Percentiles rank a stretch among this genome's conserved stretches.
Conservation (phyloP, 2,888 invertebrate genomes). For the Cantharis nigra region DNA sequence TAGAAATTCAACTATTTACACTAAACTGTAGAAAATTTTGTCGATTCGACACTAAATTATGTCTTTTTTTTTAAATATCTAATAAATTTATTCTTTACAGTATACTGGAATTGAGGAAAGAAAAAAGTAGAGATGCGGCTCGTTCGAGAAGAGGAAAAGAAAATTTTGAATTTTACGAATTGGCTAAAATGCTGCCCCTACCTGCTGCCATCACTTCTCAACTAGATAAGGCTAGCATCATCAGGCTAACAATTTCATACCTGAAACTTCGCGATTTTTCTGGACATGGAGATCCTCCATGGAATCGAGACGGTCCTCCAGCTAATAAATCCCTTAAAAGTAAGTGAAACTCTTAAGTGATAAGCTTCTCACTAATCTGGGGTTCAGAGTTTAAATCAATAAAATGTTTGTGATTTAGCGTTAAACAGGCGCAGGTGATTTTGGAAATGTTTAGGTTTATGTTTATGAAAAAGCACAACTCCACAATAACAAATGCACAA, state of each 20-base stretch:
- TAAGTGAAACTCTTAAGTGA: constrained; percentile 50
- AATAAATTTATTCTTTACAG: constrained; percentile 63
- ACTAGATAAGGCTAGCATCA: constrained; percentile 94
- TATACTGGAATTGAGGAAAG: constrained; percentile 90
- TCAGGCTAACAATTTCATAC: constrained; percentile 94
- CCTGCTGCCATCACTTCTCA: constrained; percentile 92
- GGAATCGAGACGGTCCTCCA: constrained; percentile 82
- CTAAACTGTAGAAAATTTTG: background rate
- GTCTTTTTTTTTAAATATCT: background rate
- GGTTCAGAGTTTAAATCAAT: no score
- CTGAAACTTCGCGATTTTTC: constrained; percentile 94
- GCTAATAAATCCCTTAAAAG: constrained; percentile 83
- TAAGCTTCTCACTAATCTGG: background rate
- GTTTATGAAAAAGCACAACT: no score
- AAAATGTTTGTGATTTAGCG: no score
- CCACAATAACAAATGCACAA: no score
- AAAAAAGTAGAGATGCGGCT: constrained; percentile 92
- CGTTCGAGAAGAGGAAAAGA: constrained; percentile 90
- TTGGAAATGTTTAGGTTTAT: no score
- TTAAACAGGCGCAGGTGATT: no score
- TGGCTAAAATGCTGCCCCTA: constrained; percentile 91
- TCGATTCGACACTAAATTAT: background rate
- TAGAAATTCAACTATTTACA: constrained; percentile 3
- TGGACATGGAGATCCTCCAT: constrained; percentile 94
- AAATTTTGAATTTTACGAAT: constrained; percentile 95